Evolutionary conservation across 2,888 invertebrate genomes (phyloP).

Genomic region (Zaprionus bogoriensis): DNA sequence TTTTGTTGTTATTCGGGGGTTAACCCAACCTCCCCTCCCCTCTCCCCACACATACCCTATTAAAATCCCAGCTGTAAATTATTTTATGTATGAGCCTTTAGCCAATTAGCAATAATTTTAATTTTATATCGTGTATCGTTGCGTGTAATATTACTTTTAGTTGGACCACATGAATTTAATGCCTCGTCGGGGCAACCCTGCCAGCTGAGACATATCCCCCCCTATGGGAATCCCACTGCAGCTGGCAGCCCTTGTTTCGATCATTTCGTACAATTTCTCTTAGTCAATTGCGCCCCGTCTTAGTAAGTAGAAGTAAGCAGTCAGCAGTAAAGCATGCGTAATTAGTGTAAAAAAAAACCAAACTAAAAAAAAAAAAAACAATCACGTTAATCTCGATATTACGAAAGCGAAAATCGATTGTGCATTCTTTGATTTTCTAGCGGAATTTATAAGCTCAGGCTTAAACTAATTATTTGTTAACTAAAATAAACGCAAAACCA

Average conservation of each 20-base stretch:
- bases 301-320: slow-evolving; percentile 34
- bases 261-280: slow-evolving; percentile 47
- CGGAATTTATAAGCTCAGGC: slow-evolving; percentile 67
- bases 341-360: slow-evolving; percentile 10
- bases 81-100: slow-evolving; percentile 18
- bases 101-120: slow-evolving; percentile 29
- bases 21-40: neutral
- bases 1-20: slow-evolving; percentile 76
- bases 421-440: slow-evolving; percentile 59
- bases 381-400: slow-evolving; percentile 63
- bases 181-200: slow-evolving; percentile 8
- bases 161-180: slow-evolving; percentile 57
- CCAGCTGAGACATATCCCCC: slow-evolving; percentile 39
- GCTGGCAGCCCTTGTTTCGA: slow-evolving; percentile 40
- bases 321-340: slow-evolving; percentile 34
- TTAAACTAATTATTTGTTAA: slow-evolving; percentile 25
- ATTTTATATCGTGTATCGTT: slow-evolving; percentile 17
- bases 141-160: slow-evolving; percentile 50
- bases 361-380: slow-evolving; percentile 17
- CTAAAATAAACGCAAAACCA: slow-evolving; percentile 47
- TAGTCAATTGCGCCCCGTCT: slow-evolving; percentile 42
- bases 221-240: slow-evolving; percentile 14
- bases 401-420: slow-evolving; percentile 16
- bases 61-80: slow-evolving; percentile 51
- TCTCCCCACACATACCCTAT: neutral